Conservation (phyloP, 2,113 vertebrate genomes). For the Jacana jacana region DNA sequence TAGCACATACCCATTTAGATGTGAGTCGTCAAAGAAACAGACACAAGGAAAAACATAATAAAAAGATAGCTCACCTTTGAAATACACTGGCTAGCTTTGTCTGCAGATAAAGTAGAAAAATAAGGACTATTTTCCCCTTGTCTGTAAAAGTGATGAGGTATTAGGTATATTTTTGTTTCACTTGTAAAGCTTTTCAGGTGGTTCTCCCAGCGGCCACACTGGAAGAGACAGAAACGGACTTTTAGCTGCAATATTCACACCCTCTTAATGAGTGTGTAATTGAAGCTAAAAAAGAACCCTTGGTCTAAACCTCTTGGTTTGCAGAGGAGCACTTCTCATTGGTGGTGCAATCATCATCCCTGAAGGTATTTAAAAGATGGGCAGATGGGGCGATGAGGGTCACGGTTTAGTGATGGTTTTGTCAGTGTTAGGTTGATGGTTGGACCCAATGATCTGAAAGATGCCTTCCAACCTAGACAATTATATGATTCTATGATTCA, state of each 20-base stretch:
- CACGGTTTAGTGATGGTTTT: too few species aligned
- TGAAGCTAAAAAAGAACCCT: not conserved
- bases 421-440: too few species aligned
- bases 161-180: not conserved
- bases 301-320: not conserved
- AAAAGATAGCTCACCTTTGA: not conserved
- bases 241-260: accelerated
- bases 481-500: too few species aligned
- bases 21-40: not conserved
- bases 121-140: not conserved
- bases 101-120: not conserved
- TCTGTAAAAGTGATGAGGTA: not conserved
- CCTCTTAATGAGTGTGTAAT: not conserved
- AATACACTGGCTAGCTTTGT: not conserved
- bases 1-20: not conserved
- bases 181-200: not conserved
- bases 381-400: too few species aligned
- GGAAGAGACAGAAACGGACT: not conserved
- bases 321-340: not conserved
- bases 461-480: too few species aligned
- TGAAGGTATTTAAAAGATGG: too few species aligned
- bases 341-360: too few species aligned
- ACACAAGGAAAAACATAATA: not conserved
- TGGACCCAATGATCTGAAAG: too few species aligned
- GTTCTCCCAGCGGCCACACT: not conserved